Evolutionary conservation across 23 tunicate species (phyloP).

Genomic region (Diplosoma virens): DNA sequence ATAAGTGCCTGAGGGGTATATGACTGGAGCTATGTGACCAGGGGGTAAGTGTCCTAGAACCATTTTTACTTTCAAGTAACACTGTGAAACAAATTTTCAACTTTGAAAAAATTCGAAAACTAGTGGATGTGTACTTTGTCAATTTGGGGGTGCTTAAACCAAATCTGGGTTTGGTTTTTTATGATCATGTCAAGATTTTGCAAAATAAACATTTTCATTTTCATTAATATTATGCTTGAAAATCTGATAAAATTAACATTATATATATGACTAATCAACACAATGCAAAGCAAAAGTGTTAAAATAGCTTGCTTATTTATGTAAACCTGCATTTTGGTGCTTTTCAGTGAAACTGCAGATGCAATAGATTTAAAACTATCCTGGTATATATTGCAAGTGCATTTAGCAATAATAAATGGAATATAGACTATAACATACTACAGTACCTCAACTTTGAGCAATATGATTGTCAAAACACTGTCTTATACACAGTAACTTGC

Average conservation of each 20-base stretch:
- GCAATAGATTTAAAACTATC: neutral
- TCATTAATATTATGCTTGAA: slow-evolving; percentile 6
- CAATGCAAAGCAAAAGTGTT: neutral
- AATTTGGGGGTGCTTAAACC: neutral
- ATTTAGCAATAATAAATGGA: neutral
- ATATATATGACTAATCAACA: neutral
- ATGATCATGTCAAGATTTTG: neutral
- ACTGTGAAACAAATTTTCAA: slow-evolving; percentile 9
- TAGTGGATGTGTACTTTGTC: neutral
- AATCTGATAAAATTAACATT: neutral
- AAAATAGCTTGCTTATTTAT: neutral
- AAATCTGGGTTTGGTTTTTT: neutral
- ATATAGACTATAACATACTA: neutral
- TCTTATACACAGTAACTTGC: slow-evolving; percentile 3
- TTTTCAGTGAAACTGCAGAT: neutral
- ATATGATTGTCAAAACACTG: slow-evolving; percentile 13
- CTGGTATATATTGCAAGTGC: neutral
- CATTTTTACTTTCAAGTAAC: too few species aligned
- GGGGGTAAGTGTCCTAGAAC: too few species aligned
- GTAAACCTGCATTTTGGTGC: neutral
- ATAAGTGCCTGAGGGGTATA: too few species aligned
- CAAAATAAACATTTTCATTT: neutral
- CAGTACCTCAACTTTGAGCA: neutral
- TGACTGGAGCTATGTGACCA: too few species aligned
- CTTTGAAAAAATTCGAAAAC: slow-evolving; percentile 14